A percentile compares a stretch with the other conserved stretches of the same genome.
phyloP scores from a whole-genome alignment of 30 jellyfish, hydroid and myxozoan genomes.

The Turritopsis rubra region DNA sequence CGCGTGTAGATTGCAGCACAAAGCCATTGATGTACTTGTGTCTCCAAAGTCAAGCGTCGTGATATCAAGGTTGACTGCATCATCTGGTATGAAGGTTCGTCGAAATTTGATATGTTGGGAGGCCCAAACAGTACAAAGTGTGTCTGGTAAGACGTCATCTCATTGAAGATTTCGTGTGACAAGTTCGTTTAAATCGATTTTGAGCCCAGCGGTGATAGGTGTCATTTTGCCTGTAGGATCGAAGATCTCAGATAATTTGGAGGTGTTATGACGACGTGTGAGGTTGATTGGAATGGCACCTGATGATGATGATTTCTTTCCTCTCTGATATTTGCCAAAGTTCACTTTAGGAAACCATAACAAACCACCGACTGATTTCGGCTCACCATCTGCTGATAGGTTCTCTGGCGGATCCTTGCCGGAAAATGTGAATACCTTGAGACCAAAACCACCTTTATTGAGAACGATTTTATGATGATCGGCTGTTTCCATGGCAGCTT shows the following conservation, averaged over 20 bases:
- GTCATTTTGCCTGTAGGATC: background rate
- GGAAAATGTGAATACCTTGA: background rate
- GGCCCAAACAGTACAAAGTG: background rate
- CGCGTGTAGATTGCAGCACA: background rate
- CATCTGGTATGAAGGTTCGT: background rate
- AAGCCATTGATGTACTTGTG: background rate
- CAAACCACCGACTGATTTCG: background rate
- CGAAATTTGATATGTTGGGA: background rate
- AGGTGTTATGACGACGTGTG: background rate
- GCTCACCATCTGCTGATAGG: background rate
- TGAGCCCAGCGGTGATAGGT: background rate
- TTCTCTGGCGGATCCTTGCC: background rate
- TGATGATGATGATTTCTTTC: background rate
- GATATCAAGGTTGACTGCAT: background rate
- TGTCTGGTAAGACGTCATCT: background rate
- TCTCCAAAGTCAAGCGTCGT: background rate
- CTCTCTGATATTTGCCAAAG: background rate
- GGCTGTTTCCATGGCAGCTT: slow-evolving; percentile 3
- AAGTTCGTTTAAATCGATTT: background rate
- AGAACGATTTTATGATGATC: slow-evolving; percentile 1
- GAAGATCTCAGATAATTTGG: background rate
- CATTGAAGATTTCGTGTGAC: background rate
- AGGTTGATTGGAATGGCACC: background rate
- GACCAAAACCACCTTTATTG: slow-evolving; percentile 2
- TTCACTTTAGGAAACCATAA: background rate